Evolutionary conservation across 2,797 vertebrate genomes (phyloP).

Genomic region (Phataginus tricuspis): DNA sequence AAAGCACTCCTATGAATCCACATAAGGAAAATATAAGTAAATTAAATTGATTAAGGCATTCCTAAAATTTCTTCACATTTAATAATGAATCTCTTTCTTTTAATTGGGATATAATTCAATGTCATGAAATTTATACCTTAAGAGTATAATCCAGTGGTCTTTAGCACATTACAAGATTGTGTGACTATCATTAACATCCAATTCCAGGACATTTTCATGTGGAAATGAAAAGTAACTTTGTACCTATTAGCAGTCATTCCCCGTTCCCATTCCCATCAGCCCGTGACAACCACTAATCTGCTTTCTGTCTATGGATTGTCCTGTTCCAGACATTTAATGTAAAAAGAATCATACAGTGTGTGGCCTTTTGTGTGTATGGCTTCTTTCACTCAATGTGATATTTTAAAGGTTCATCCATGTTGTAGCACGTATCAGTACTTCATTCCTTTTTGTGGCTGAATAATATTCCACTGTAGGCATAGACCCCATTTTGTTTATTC

Average conservation of each 20-base stretch:
- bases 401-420: background rate
- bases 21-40: background rate
- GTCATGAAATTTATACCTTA: background rate
- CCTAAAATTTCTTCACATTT: background rate
- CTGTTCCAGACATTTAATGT: background rate
- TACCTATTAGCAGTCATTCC: background rate
- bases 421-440: background rate
- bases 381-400: background rate
- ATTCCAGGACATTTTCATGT: background rate
- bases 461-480: background rate
- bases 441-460: background rate
- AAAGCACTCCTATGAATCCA: background rate
- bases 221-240: background rate
- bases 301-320: background rate
- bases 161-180: background rate
- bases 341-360: background rate
- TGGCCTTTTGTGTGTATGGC: background rate
- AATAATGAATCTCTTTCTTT: background rate
- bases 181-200: background rate
- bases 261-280: background rate
- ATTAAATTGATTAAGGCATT: background rate
- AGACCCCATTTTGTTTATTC: background rate
- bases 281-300: background rate
- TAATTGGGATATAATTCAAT: background rate
- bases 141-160: background rate